These are phyloP conservation scores for Anagyrus pseudococci DNA, from an alignment of 2,888 invertebrate genomes.

Conservation along the genomic window DNA sequence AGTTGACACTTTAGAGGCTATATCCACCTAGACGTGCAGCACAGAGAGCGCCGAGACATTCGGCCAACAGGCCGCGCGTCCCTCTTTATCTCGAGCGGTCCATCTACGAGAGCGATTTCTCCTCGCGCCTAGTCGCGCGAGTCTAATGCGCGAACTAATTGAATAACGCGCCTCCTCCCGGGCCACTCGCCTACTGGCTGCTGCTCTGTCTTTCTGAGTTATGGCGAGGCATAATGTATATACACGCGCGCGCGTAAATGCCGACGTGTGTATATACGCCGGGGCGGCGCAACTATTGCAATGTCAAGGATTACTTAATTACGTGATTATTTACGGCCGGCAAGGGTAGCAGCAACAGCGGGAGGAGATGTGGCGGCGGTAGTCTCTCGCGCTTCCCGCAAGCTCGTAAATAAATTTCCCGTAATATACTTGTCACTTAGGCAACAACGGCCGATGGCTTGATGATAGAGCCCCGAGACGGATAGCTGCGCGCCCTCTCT, in stretches of 20 bases:
- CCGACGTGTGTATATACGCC: no score
- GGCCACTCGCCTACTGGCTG: neutral
- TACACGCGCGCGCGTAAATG: conserved; percentile 5
- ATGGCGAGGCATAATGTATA: conserved; percentile 2
- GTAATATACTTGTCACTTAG: conserved; percentile 36
- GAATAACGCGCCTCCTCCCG: conserved; percentile 17
- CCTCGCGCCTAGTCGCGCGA: no score
- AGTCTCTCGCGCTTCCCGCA: neutral
- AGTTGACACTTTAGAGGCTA: conserved; percentile 10
- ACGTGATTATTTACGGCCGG: conserved; percentile 26
- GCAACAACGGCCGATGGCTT: conserved; percentile 31
- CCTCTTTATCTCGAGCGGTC: neutral
- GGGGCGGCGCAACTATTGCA: conserved; percentile 20
- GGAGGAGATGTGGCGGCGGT: no score
- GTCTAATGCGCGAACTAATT: conserved; percentile 29
- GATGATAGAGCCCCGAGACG: no score
- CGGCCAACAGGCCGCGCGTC: neutral
- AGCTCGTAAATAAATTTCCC: conserved; percentile 34
- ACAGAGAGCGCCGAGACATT: conserved; percentile 4
- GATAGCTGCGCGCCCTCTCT: no score
- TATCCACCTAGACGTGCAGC: conserved; percentile 2
- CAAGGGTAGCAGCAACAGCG: no score
- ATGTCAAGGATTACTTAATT: conserved; percentile 31
- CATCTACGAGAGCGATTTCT: no score
- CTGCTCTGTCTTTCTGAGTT: neutral